These are phyloP conservation scores for Bruchidius siliquastri DNA, from an alignment of 2,888 invertebrate genomes.

Conservation along the genomic window DNA sequence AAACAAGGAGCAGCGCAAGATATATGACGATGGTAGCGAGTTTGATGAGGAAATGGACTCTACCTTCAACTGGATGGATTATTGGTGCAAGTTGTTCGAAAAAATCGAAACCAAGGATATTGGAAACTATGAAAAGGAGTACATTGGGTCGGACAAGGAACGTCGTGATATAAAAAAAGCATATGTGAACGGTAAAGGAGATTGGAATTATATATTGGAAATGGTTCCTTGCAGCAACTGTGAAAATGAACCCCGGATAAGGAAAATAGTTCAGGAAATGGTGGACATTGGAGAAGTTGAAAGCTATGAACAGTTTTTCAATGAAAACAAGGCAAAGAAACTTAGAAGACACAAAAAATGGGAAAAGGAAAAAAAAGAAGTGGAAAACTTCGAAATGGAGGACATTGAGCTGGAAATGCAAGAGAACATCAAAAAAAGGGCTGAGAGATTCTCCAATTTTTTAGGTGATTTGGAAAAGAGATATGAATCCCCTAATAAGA, in stretches of 20 bases:
- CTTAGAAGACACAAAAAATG: conserved; percentile 64
- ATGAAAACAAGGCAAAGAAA: conserved; percentile 70
- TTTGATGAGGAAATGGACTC: conserved; percentile 71
- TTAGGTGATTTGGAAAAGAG: conserved; percentile 70
- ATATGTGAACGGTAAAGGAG: conserved; percentile 77
- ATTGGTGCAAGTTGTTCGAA: conserved; percentile 86
- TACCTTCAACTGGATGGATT: conserved; percentile 74
- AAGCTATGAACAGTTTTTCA: conserved; percentile 70
- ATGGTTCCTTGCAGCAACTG: conserved; percentile 75
- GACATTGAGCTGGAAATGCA: conserved; percentile 62
- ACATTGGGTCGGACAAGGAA: conserved; percentile 82
- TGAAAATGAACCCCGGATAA: conserved; percentile 76
- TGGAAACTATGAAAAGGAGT: conserved; percentile 77
- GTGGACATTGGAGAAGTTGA: conserved; percentile 74
- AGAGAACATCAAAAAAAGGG: conserved; percentile 60
- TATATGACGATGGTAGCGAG: conserved; percentile 86
- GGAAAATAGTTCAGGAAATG: conserved; percentile 62
- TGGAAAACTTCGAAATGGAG: conserved; percentile 47
- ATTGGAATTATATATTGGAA: conserved; percentile 80
- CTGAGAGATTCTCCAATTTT: conserved; percentile 58
- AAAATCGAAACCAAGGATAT: conserved; percentile 85
- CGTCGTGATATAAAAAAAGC: conserved; percentile 74
- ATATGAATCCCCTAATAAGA: conserved; percentile 48
- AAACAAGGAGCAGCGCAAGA: conserved; percentile 72
- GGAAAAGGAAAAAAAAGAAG: conserved; percentile 65